Percentiles rank a stretch among this genome's conserved stretches.
Evolutionary conservation across 2,113 vertebrate genomes (phyloP).

Genomic region (Rhadina sibilatrix): DNA sequence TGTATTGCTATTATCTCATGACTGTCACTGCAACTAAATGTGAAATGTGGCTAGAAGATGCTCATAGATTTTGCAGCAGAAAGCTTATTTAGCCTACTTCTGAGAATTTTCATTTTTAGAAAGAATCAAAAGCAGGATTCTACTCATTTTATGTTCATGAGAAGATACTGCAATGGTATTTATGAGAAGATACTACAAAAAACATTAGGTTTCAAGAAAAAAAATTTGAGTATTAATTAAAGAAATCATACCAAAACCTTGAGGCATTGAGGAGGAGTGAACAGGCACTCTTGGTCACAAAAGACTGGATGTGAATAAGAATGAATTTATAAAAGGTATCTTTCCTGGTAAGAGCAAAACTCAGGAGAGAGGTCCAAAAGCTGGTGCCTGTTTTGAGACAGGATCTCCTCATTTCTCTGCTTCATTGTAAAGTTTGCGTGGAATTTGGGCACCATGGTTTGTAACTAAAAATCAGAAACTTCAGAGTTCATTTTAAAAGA

Average conservation of each 20-base stretch:
- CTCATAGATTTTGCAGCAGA: neutral
- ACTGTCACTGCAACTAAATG: neutral
- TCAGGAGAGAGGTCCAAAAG: neutral
- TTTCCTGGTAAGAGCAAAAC: neutral
- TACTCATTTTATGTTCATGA: neutral
- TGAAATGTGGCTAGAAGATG: neutral
- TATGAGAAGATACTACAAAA: neutral
- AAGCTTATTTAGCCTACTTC: neutral
- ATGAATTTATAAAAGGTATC: neutral
- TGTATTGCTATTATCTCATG: neutral
- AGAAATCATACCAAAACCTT: neutral
- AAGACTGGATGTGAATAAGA: neutral
- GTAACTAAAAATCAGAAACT: neutral
- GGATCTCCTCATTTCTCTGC: neutral
- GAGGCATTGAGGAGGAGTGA: neutral
- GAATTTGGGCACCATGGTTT: neutral
- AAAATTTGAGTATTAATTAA: neutral
- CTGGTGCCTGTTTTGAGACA: neutral
- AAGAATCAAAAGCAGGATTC: neutral
- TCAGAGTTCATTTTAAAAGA: neutral
- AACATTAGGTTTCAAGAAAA: neutral
- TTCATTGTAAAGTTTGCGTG: neutral
- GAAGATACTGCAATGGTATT: neutral
- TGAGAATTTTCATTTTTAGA: neutral
- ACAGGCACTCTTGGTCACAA: neutral